Percentiles rank a stretch among this genome's conserved stretches.
Evolutionary conservation across 92 coral and sea anemone genomes (phyloP).

Genomic region (Zoanthus sansibaricus): DNA sequence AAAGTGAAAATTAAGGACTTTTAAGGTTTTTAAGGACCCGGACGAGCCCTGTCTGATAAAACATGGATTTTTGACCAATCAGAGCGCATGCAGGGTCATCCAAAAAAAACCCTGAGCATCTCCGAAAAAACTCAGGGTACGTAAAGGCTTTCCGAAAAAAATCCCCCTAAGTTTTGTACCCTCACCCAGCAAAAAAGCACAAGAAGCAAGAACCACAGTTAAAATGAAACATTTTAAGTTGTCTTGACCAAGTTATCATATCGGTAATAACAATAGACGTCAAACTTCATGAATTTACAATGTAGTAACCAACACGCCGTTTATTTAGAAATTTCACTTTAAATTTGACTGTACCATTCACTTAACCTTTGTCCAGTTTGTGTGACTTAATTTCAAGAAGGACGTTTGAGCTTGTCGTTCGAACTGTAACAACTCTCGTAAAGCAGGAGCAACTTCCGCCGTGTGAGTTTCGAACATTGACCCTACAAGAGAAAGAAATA

Average conservation of each 20-base stretch:
- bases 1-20: no score
- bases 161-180: no score
- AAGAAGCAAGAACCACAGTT: no score
- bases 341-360: slow-evolving; percentile 6
- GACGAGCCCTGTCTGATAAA: no score
- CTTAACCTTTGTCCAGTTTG: slow-evolving; percentile 76
- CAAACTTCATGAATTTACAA: not conserved
- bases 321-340: not conserved
- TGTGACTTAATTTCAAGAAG: slow-evolving; percentile 81
- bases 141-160: no score
- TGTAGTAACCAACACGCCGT: not conserved
- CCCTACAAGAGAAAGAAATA: slow-evolving; percentile 39
- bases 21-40: no score
- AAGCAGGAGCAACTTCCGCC: slow-evolving; percentile 90
- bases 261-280: not conserved
- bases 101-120: no score
- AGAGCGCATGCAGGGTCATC: no score
- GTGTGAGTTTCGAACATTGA: slow-evolving; percentile 77
- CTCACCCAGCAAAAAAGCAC: no score
- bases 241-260: not conserved
- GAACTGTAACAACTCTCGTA: slow-evolving; percentile 81
- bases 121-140: no score
- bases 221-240: no score
- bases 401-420: slow-evolving; percentile 94
- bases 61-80: no score